Percentiles rank a stretch among this genome's conserved stretches.
Conservation (phyloP, 1,140 invertebrate species). For the Dreissena rostriformis region DNA sequence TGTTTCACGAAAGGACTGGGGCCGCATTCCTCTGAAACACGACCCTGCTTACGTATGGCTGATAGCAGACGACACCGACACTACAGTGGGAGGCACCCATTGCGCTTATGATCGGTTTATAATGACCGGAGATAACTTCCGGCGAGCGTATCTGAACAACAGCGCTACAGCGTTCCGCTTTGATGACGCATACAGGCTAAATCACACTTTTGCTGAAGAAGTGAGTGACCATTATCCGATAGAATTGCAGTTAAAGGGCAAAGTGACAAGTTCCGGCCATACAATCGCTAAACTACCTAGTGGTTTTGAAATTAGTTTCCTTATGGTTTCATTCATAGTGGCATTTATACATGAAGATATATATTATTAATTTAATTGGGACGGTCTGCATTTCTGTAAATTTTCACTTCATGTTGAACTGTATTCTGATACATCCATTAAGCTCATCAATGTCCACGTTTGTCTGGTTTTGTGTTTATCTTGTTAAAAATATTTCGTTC, state of each 20-base stretch:
- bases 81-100: constrained; percentile 71
- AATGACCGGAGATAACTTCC: constrained; percentile 2
- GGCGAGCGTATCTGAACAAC: neutral
- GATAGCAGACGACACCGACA: constrained; percentile 75
- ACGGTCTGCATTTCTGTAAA: too few species aligned
- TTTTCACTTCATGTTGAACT: too few species aligned
- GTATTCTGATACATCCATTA: too few species aligned
- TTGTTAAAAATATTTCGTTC: too few species aligned
- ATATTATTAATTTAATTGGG: too few species aligned
- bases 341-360: too few species aligned
- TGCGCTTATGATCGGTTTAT: constrained; percentile 79
- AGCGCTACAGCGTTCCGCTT: constrained; percentile 21
- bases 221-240: constrained; percentile 53
- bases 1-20: constrained; percentile 70
- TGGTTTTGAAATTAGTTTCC: too few species aligned
- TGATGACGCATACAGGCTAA: constrained; percentile 13
- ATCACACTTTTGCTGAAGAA: constrained; percentile 8
- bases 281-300: too few species aligned
- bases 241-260: constrained; percentile 2
- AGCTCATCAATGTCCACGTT: too few species aligned
- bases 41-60: constrained; percentile 74
- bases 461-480: too few species aligned
- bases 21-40: constrained; percentile 68
- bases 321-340: too few species aligned
- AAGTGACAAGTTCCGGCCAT: too few species aligned